phyloP scores from a whole-genome alignment of 2,888 invertebrate genomes.

The Chirona hameri region DNA sequence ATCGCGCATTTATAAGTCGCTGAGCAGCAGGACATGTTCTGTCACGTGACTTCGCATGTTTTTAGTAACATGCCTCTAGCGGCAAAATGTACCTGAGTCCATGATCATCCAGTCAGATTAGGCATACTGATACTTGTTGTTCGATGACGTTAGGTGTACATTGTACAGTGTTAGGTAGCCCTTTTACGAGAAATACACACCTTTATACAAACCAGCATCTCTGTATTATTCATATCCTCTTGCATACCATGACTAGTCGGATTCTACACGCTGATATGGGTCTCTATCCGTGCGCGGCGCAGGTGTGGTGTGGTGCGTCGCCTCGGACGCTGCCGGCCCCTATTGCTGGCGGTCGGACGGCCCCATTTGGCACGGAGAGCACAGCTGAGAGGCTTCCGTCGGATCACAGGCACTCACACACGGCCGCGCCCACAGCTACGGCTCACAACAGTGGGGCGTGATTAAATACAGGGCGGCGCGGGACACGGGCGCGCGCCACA shows the following conservation, averaged over 20 bases:
- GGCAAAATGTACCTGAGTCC: too few species aligned
- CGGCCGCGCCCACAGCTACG: not conserved
- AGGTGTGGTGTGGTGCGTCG: not conserved
- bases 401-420: not conserved
- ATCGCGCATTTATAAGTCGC: too few species aligned
- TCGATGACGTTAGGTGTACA: too few species aligned
- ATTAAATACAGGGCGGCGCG: not conserved
- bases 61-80: too few species aligned
- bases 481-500: not conserved
- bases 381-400: not conserved
- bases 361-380: not conserved
- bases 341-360: not conserved
- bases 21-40: too few species aligned
- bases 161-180: not conserved
- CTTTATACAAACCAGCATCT: constrained; percentile 1
- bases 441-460: constrained; percentile 10
- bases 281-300: not conserved
- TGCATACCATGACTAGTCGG: constrained; percentile 26
- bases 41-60: too few species aligned
- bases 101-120: too few species aligned
- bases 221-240: constrained; percentile 6
- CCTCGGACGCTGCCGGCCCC: not conserved
- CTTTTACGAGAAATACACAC: not conserved
- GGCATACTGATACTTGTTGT: too few species aligned
- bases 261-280: constrained; percentile 25